These are phyloP conservation scores for Loris lydekkerianus DNA, from an alignment of 2,797 vertebrate genomes.

Conservation along the genomic window DNA sequence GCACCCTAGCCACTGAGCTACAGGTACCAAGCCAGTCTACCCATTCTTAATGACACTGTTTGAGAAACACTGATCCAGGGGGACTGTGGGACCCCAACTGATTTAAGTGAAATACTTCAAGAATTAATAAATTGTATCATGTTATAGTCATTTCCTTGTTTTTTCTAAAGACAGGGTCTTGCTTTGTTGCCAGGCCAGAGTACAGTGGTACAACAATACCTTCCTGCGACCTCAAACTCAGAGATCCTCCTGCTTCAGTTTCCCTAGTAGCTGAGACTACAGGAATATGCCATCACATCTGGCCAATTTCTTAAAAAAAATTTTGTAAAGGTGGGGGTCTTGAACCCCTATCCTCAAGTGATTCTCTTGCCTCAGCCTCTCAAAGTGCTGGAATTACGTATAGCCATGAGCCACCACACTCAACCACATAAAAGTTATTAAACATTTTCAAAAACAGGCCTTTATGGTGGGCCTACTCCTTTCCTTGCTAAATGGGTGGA, in stretches of 20 bases:
- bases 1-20: too few relatives aligned
- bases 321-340: neutral
- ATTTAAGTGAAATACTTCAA: neutral
- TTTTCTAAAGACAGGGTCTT: too few relatives aligned
- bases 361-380: too few relatives aligned
- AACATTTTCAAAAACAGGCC: slow-evolving; percentile 23
- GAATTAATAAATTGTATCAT: neutral
- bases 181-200: too few relatives aligned
- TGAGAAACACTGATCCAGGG: neutral
- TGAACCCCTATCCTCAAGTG: too few relatives aligned
- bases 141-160: neutral
- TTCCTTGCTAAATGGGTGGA: neutral
- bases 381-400: too few relatives aligned
- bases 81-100: neutral
- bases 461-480: neutral
- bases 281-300: too few relatives aligned
- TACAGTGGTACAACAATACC: too few relatives aligned
- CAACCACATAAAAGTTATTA: neutral
- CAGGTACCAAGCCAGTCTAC: neutral
- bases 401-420: too few relatives aligned
- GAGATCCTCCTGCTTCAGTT: too few relatives aligned
- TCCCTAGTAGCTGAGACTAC: too few relatives aligned
- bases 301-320: neutral
- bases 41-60: neutral
- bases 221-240: too few relatives aligned